Evolutionary conservation across 2,888 invertebrate genomes (phyloP).

Genomic region (Calephelis perditalis): DNA sequence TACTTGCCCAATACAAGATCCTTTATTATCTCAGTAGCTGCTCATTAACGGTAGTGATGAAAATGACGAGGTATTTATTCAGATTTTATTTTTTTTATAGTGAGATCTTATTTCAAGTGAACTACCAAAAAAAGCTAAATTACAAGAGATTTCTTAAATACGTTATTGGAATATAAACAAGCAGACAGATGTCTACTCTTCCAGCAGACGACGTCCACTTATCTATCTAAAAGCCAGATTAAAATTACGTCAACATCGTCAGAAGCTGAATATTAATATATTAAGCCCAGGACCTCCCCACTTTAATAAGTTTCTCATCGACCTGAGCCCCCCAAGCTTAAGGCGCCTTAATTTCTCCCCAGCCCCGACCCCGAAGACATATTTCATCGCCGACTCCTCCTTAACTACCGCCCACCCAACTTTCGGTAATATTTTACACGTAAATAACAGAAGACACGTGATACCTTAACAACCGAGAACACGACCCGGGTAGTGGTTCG

Average conservation of each 20-base stretch:
- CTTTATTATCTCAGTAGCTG: too few species aligned
- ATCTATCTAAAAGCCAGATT: not conserved
- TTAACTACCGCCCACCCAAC: constrained; percentile 61
- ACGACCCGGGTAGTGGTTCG: constrained; percentile 15
- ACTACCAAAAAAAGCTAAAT: too few species aligned
- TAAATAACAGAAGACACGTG: constrained; percentile 66
- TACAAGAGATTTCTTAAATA: too few species aligned
- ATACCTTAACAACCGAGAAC: constrained; percentile 29
- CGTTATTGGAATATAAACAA: too few species aligned
- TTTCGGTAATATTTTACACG: constrained; percentile 66
- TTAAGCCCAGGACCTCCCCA: constrained; percentile 37
- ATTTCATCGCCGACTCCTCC: constrained; percentile 72
- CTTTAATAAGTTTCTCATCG: constrained; percentile 61
- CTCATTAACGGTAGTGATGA: too few species aligned
- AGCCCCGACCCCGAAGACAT: constrained; percentile 60
- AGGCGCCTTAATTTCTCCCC: constrained; percentile 61
- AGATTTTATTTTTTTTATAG: too few species aligned
- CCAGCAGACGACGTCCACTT: too few species aligned
- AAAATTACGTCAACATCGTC: constrained; percentile 28
- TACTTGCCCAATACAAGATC: too few species aligned
- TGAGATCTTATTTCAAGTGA: too few species aligned
- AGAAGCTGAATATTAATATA: constrained; percentile 24
- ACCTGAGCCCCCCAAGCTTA: constrained; percentile 56
- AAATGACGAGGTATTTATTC: too few species aligned
- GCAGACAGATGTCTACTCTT: too few species aligned